A percentile compares a stretch with the other conserved stretches of the same genome.
Conservation (phyloP, 64 coral and sea anemone species). For the Dendronephthya gigantea region DNA sequence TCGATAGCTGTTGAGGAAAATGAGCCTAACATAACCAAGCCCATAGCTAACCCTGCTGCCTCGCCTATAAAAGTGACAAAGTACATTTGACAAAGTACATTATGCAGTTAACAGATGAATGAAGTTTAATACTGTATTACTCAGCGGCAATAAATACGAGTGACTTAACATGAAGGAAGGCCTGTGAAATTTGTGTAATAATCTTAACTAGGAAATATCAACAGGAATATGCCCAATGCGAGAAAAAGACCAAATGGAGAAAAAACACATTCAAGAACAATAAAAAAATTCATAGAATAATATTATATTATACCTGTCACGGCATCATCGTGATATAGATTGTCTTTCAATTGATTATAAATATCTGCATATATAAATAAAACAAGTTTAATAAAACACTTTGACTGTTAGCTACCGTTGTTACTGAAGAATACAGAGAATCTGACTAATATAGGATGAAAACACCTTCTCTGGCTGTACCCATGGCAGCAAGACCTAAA, state of each 20-base stretch:
- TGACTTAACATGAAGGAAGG: too few species aligned
- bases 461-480: slow-evolving; percentile 72
- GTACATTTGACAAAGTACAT: not conserved
- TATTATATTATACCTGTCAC: slow-evolving; percentile 54
- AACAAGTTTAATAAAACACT: not conserved
- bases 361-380: slow-evolving; percentile 62
- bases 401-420: not conserved
- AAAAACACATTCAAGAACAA: not conserved
- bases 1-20: slow-evolving; percentile 76
- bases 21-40: slow-evolving; percentile 90
- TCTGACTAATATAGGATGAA: too few species aligned
- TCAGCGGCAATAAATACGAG: too few species aligned
- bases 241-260: too few species aligned
- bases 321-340: slow-evolving; percentile 91
- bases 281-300: not conserved
- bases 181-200: too few species aligned
- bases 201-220: too few species aligned
- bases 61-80: slow-evolving; percentile 43
- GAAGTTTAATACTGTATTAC: too few species aligned
- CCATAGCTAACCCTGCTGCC: slow-evolving; percentile 92
- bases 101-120: not conserved
- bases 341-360: slow-evolving; percentile 72
- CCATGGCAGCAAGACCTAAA: slow-evolving; percentile 88
- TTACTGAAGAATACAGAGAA: too few species aligned
- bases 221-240: too few species aligned